Conservation (phyloP, 2,888 invertebrate genomes). For the Eupithecia subumbrata region DNA sequence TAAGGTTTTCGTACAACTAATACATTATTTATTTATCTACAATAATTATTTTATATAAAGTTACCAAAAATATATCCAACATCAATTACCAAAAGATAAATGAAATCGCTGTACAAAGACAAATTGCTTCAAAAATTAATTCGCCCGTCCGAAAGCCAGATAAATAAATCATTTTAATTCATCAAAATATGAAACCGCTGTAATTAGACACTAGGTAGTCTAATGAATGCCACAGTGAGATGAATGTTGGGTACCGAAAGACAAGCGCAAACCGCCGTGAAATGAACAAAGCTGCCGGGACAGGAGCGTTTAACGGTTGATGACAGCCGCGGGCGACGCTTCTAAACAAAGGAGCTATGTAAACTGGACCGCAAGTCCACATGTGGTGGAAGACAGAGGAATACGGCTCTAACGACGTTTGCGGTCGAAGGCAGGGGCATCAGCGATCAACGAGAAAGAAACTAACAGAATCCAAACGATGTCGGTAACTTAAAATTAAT, state of each 20-base stretch:
- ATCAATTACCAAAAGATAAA: slow-evolving; percentile 19
- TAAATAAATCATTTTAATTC: slow-evolving; percentile 44
- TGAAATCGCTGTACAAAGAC: slow-evolving; percentile 20
- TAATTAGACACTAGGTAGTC: slow-evolving; percentile 45
- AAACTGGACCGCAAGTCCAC: slow-evolving; percentile 68
- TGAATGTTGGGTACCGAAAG: slow-evolving; percentile 61
- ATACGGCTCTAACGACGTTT: slow-evolving; percentile 2
- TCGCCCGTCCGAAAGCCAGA: slow-evolving; percentile 18
- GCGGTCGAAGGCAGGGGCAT: not conserved
- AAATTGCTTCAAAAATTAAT: slow-evolving; percentile 33
- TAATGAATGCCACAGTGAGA: slow-evolving; percentile 56
- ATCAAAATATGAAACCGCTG: slow-evolving; percentile 44
- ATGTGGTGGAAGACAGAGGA: slow-evolving; percentile 30
- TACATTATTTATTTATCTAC: no score
- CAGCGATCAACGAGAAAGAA: not conserved
- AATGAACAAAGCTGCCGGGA: slow-evolving; percentile 70
- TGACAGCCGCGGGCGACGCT: slow-evolving; percentile 71
- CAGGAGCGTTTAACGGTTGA: slow-evolving; percentile 71
- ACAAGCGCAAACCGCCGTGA: slow-evolving; percentile 69
- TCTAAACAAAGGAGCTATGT: slow-evolving; percentile 71
- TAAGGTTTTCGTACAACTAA: not conserved
- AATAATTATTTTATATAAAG: no score
- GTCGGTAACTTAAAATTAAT: not conserved
- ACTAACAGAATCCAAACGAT: not conserved
- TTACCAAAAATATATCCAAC: not conserved